Conservation (phyloP, 2,797 vertebrate genomes). For the Ctenochaetus hawaiiensis region DNA sequence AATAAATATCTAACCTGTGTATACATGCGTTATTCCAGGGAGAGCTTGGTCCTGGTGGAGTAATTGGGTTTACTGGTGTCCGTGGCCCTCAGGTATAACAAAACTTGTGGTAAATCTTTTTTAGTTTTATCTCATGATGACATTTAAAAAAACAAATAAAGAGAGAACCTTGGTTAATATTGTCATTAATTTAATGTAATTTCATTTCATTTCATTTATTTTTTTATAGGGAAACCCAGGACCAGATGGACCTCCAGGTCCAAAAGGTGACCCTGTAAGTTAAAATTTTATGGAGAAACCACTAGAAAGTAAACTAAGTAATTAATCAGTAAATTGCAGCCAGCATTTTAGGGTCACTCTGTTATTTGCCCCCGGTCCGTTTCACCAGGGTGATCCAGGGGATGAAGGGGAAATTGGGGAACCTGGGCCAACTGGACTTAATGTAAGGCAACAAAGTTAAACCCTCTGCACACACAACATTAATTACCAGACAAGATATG, state of each 20-base stretch:
- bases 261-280: slow-evolving; percentile 85
- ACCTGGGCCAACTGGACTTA: slow-evolving; percentile 78
- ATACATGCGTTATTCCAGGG: slow-evolving; percentile 70
- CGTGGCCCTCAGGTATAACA: slow-evolving; percentile 81
- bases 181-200: no score
- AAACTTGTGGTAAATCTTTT: not conserved
- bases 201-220: not conserved
- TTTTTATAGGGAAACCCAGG: slow-evolving; percentile 79
- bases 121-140: not conserved
- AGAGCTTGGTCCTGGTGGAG: slow-evolving; percentile 77
- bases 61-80: slow-evolving; percentile 76
- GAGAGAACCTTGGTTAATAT: not conserved
- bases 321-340: not conserved
- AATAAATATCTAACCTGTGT: not conserved
- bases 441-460: slow-evolving; percentile 72
- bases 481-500: not conserved
- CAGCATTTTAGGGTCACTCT: not conserved
- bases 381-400: slow-evolving; percentile 78
- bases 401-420: slow-evolving; percentile 83
- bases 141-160: not conserved
- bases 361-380: slow-evolving; percentile 6
- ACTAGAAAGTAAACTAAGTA: not conserved
- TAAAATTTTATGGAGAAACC: not conserved
- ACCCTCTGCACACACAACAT: not conserved
- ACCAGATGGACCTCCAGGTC: slow-evolving; percentile 72